Percentiles rank a stretch among this genome's conserved stretches.
Evolutionary conservation across 2,797 vertebrate genomes (phyloP).

Genomic region (Mus spretus): DNA sequence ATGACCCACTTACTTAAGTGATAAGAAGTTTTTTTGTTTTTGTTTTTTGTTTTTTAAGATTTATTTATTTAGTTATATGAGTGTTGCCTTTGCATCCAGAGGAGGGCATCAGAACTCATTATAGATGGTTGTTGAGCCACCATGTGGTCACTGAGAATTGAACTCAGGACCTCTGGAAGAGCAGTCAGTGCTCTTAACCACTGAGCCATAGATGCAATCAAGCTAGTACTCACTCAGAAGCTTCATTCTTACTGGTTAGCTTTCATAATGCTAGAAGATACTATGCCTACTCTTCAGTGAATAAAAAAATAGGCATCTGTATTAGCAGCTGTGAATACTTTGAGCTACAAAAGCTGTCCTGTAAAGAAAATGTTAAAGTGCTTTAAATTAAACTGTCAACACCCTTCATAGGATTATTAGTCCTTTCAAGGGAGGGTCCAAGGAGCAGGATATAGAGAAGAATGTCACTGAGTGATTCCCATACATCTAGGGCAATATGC

Average conservation of each 20-base stretch:
- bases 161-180: too few species aligned
- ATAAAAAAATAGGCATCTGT: background rate
- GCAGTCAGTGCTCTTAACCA: too few species aligned
- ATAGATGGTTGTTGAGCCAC: too few species aligned
- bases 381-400: background rate
- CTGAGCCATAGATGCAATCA: too few species aligned
- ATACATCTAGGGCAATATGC: fast-evolving
- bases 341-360: background rate
- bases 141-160: too few species aligned
- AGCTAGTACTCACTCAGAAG: background rate
- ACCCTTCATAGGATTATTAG: background rate
- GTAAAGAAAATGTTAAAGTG: background rate
- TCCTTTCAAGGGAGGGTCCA: background rate
- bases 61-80: too few species aligned
- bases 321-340: background rate
- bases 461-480: fast-evolving
- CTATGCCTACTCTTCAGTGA: background rate
- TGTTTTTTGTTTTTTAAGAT: too few species aligned
- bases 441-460: background rate
- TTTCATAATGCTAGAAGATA: background rate
- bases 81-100: too few species aligned
- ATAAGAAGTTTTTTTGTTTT: background rate
- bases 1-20: background rate
- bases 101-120: too few species aligned
- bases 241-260: background rate